Conservation (phyloP, 2,113 vertebrate species). For the Corvus cornix region DNA sequence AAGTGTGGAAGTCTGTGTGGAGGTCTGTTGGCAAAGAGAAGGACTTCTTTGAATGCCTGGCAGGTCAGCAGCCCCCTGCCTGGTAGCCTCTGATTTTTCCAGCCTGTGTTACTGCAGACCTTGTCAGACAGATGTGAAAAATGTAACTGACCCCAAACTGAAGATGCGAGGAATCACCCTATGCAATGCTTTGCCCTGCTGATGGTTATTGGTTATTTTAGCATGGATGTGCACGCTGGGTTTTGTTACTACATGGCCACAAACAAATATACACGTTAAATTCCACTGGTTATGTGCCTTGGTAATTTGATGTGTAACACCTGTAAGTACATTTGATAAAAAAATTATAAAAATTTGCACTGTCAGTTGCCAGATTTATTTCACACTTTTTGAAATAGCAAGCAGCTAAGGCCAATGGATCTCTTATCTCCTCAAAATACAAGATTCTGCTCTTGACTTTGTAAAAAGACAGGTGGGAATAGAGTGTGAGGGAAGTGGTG, state of each 20-base stretch:
- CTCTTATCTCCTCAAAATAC: neutral
- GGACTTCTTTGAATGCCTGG: neutral
- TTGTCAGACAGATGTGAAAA: neutral
- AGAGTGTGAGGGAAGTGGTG: neutral
- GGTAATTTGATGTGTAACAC: neutral
- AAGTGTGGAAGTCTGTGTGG: neutral
- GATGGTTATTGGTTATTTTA: neutral
- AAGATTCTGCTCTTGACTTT: neutral
- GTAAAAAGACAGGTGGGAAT: neutral
- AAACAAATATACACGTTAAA: neutral
- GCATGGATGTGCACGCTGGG: neutral
- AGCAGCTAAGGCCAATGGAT: neutral
- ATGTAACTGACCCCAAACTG: neutral
- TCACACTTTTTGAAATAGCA: neutral
- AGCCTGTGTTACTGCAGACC: neutral
- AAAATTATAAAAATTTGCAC: neutral
- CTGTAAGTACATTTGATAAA: neutral
- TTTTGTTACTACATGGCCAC: neutral
- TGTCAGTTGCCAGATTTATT: neutral
- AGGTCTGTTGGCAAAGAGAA: neutral
- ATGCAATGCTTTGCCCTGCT: neutral
- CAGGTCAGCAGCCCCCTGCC: neutral
- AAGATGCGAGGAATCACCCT: rapidly evolving
- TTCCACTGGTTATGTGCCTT: neutral
- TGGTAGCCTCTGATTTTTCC: neutral